These are phyloP conservation scores for Acrobasis repandana DNA, from an alignment of 2,888 invertebrate genomes.

Conservation along the genomic window DNA sequence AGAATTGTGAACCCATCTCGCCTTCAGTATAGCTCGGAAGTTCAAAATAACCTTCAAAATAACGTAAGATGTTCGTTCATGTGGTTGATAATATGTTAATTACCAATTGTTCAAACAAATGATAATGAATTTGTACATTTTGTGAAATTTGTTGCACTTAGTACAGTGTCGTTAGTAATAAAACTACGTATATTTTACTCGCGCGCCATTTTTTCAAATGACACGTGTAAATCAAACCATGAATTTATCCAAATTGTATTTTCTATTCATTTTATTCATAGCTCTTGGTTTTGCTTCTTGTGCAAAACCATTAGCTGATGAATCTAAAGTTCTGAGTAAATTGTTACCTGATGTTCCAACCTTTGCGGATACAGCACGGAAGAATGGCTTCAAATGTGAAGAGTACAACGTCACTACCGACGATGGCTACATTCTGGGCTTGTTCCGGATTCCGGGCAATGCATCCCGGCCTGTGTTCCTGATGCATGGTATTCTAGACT, in stretches of 20 bases:
- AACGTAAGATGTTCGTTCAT: too few relatives aligned
- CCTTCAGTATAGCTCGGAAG: too few relatives aligned
- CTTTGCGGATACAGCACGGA: conserved; percentile 22
- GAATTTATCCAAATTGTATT: neutral
- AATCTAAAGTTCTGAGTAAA: neutral
- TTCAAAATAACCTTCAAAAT: too few relatives aligned
- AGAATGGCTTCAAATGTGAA: conserved; percentile 25
- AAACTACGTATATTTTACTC: neutral
- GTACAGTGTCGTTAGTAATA: neutral
- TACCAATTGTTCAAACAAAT: neutral
- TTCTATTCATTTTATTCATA: neutral
- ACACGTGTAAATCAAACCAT: neutral
- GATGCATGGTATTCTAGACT: conserved; percentile 27
- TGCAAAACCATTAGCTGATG: neutral
- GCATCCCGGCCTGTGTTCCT: conserved; percentile 23
- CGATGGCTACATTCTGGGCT: conserved; percentile 37
- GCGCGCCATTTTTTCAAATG: neutral
- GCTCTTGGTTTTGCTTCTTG: neutral
- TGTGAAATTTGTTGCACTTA: neutral
- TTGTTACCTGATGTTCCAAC: neutral
- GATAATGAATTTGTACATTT: neutral
- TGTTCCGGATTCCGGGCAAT: conserved; percentile 26
- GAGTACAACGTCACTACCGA: conserved; percentile 24
- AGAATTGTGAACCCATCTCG: too few relatives aligned
- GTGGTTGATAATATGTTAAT: neutral